Percentiles rank a stretch among this genome's conserved stretches.
These are phyloP conservation scores for Acronicta psi DNA, from an alignment of 2,888 invertebrate species.

Conservation along the genomic window DNA sequence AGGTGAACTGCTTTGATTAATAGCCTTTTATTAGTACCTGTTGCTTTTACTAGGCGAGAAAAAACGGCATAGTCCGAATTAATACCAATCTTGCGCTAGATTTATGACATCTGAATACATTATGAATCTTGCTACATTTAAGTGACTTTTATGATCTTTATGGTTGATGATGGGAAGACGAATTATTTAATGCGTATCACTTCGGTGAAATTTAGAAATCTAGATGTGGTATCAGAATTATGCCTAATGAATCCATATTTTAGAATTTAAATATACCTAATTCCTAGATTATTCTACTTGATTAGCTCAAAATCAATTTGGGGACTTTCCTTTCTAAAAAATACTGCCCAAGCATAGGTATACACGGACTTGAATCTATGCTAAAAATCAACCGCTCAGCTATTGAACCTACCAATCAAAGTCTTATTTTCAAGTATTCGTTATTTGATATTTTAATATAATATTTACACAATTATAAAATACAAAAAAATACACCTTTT, in stretches of 20 bases:
- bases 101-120: slow-evolving; percentile 14
- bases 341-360: no score
- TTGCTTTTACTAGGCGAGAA: slow-evolving; percentile 9
- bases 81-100: slow-evolving; percentile 5
- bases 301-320: neutral
- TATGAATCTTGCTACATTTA: slow-evolving; percentile 12
- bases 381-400: no score
- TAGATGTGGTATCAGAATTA: neutral
- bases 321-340: no score
- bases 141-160: slow-evolving; percentile 15
- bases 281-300: neutral
- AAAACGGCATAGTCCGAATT: slow-evolving; percentile 8
- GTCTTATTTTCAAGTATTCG: no score
- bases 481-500: no score
- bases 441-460: no score
- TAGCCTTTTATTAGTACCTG: neutral
- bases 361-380: no score
- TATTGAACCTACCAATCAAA: no score
- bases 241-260: neutral
- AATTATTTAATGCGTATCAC: neutral
- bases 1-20: neutral
- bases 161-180: slow-evolving; percentile 6
- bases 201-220: neutral
- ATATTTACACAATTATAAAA: no score
- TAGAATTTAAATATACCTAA: neutral